Evolutionary conservation across 2,888 invertebrate species (phyloP).

Genomic region (Dasypogon diadema): DNA sequence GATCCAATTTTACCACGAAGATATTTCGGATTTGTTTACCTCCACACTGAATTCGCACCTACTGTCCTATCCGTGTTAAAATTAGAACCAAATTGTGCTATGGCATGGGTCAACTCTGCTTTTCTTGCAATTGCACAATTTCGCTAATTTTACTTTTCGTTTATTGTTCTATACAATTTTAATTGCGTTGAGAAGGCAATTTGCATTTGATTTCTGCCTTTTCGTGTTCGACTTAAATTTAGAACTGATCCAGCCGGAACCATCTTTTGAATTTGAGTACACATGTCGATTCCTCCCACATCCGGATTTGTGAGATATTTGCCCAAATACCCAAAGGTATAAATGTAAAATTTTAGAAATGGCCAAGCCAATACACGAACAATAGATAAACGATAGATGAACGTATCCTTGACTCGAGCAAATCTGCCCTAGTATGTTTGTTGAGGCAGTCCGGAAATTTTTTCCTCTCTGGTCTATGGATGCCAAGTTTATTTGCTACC

Average conservation of each 20-base stretch:
- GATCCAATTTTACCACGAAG: neutral
- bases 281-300: neutral
- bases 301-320: no score
- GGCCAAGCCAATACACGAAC: neutral
- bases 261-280: neutral
- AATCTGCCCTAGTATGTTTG: conserved; percentile 8
- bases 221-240: neutral
- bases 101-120: neutral
- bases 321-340: neutral
- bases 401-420: neutral
- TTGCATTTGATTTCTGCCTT: neutral
- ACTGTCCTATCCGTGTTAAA: neutral
- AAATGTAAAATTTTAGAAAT: neutral
- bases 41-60: neutral
- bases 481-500: conserved; percentile 27
- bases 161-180: neutral
- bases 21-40: neutral
- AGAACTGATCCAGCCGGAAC: neutral
- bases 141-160: neutral
- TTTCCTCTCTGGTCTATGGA: neutral
- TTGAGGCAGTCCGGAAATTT: conserved; percentile 7
- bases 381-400: neutral
- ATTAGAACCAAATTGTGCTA: neutral
- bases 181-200: neutral
- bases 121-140: neutral